Percentiles rank a stretch among this genome's conserved stretches.
These are phyloP conservation scores for Patella vulgata DNA, from an alignment of 1,140 invertebrate species.

Conservation along the genomic window DNA sequence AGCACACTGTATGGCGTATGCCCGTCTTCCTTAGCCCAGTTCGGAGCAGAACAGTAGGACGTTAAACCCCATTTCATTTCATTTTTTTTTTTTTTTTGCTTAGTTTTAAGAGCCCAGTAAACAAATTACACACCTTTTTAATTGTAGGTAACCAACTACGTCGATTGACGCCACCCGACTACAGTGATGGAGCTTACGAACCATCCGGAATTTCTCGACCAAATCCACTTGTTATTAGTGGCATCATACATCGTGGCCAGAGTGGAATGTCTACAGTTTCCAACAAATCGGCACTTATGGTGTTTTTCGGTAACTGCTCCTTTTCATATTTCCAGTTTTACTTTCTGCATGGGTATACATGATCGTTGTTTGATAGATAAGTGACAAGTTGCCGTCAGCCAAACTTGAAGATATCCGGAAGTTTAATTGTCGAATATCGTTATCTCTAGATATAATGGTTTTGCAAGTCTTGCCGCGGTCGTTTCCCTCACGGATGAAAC, in stretches of 20 bases:
- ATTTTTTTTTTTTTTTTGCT: neutral
- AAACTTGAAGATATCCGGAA: neutral
- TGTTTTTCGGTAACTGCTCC: constrained; percentile 87
- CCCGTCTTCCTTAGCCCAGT: neutral
- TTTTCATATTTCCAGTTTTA: neutral
- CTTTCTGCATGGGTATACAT: neutral
- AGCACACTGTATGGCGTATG: too few species aligned
- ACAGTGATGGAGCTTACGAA: constrained; percentile 86
- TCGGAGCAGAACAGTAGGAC: neutral
- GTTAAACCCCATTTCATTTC: neutral
- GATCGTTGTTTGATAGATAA: neutral
- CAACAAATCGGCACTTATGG: constrained; percentile 92
- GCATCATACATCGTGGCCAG: constrained; percentile 83
- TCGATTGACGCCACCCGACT: constrained; percentile 90
- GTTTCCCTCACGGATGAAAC: neutral
- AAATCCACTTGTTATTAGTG: constrained; percentile 86
- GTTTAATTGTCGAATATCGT: constrained; percentile 1
- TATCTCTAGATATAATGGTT: constrained; percentile 1
- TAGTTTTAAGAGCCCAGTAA: neutral
- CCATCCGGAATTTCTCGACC: constrained; percentile 86
- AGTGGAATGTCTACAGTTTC: constrained; percentile 86
- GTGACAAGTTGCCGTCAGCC: neutral
- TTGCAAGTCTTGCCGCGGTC: constrained; percentile 2
- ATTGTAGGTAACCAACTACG: constrained; percentile 85
- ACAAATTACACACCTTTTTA: neutral